Evolutionary conservation across 1,140 invertebrate species (phyloP).

Genomic region (Camponotus pennsylvanicus): DNA sequence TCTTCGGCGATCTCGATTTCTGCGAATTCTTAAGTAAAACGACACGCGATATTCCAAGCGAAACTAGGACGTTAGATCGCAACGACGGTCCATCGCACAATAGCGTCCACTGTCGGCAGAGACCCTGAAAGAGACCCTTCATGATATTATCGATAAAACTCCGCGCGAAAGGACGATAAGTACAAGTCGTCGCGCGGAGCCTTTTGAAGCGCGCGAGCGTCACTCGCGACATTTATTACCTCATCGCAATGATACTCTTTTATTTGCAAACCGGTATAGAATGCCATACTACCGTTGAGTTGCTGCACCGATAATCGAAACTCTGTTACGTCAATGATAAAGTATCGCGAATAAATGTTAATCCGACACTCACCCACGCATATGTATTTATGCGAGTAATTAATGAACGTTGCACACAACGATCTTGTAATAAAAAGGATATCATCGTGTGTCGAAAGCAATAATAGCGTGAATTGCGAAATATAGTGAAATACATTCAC

Average conservation of each 20-base stretch:
- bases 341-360: conserved; percentile 45
- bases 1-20: not conserved
- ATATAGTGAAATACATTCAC: conserved; percentile 3
- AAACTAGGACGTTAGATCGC: conserved; percentile 44
- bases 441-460: not conserved
- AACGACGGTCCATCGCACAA: conserved; percentile 8
- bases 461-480: conserved; percentile 28
- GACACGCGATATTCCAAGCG: conserved; percentile 13
- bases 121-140: conserved; percentile 36
- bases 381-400: conserved; percentile 47
- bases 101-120: conserved; percentile 47
- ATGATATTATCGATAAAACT: conserved; percentile 55
- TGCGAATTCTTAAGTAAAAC: conserved; percentile 12
- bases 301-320: conserved; percentile 39
- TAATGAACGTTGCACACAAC: conserved; percentile 42
- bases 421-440: conserved; percentile 36
- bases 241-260: conserved; percentile 32
- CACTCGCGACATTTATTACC: conserved; percentile 24
- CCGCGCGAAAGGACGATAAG: conserved; percentile 47
- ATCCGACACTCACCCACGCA: conserved; percentile 39
- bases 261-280: conserved; percentile 37
- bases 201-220: conserved; percentile 14
- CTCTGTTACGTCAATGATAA: not conserved
- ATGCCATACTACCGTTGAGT: not conserved
- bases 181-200: conserved; percentile 38